phyloP scores from a whole-genome alignment of 2,888 invertebrate species.

The Trachelus iudaicus region DNA sequence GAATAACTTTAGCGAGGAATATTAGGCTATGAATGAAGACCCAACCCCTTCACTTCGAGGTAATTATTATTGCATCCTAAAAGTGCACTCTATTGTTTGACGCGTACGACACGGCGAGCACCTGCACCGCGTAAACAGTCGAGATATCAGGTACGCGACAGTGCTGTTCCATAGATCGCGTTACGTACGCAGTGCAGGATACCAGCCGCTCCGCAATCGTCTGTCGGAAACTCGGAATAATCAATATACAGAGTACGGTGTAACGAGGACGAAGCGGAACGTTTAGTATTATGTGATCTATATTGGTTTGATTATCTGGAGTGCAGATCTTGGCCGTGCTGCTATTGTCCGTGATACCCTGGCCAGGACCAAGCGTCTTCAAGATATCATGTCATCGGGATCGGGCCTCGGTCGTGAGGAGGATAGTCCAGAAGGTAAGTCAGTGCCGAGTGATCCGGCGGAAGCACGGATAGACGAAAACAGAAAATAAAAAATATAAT shows the following conservation, averaged over 20 bases:
- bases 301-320: background rate
- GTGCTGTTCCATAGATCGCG: background rate
- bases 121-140: no score
- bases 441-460: no score
- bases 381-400: slow-evolving; percentile 89
- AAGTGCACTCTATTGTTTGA: background rate
- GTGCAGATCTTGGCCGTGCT: slow-evolving; percentile 81
- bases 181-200: background rate
- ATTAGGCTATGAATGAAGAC: slow-evolving; percentile 85
- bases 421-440: slow-evolving; percentile 80
- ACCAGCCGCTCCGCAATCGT: no score
- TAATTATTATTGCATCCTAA: slow-evolving; percentile 64
- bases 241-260: no score
- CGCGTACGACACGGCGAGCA: background rate
- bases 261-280: no score
- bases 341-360: slow-evolving; percentile 85
- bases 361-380: slow-evolving; percentile 89
- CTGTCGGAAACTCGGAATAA: background rate
- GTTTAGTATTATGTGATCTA: no score
- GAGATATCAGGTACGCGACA: no score
- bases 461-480: no score
- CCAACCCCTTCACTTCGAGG: slow-evolving; percentile 87
- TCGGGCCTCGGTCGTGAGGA: slow-evolving; percentile 88
- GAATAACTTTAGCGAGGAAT: slow-evolving; percentile 2
- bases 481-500: no score